phyloP scores from a whole-genome alignment of 35 echinoderm and acorn worm species.

The Acanthaster planci region DNA sequence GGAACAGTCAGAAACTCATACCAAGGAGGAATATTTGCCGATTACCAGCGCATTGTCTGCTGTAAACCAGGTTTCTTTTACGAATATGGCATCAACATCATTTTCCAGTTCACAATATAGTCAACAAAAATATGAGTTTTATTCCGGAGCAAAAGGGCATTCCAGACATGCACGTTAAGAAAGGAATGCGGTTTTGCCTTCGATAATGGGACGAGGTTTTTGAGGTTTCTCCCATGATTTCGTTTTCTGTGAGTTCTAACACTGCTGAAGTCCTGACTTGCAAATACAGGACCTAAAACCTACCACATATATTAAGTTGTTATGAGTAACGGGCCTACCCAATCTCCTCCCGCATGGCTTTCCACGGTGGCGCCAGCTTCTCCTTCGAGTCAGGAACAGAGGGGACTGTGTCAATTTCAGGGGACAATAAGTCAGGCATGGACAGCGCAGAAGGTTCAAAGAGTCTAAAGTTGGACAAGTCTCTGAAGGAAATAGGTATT shows the following conservation, averaged over 20 bases:
- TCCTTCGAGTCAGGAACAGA: too few species aligned
- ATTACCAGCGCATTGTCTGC: neutral
- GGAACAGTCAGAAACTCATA: neutral
- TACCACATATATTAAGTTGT: too few species aligned
- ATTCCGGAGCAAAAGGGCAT: neutral
- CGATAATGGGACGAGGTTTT: neutral
- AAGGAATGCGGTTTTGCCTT: neutral
- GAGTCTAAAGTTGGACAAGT: neutral
- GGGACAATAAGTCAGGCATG: neutral
- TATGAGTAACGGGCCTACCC: too few species aligned
- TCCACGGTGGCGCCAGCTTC: too few species aligned
- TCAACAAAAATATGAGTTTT: neutral
- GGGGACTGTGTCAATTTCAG: too few species aligned
- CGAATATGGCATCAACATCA: neutral
- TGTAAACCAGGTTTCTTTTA: neutral
- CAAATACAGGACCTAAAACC: too few species aligned
- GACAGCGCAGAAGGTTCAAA: neutral
- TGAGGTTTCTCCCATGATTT: neutral
- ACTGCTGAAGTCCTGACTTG: too few species aligned
- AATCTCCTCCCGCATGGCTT: too few species aligned
- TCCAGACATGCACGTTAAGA: neutral
- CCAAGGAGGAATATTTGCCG: neutral
- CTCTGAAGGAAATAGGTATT: too few species aligned
- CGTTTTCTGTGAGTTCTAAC: neutral
- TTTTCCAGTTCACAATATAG: neutral